Conservation (phyloP, 2,888 invertebrate species). For the Brenthis hecate region DNA sequence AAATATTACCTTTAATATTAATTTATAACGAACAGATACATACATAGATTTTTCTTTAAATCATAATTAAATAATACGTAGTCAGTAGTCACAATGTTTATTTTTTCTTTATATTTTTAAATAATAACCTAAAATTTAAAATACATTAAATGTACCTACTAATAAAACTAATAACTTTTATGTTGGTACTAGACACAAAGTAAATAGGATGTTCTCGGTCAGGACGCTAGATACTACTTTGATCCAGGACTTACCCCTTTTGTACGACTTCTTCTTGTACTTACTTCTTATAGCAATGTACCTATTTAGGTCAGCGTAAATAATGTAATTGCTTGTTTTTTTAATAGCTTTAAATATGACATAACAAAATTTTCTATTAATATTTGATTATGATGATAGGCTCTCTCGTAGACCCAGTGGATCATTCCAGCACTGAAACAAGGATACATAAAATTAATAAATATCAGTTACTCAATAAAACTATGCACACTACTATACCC, state of each 20-base stretch:
- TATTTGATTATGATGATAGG: not conserved
- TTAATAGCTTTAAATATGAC: not conserved
- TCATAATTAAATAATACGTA: too few species aligned
- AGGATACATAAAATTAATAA: not conserved
- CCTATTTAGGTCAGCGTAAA: conserved; percentile 8
- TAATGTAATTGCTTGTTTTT: not conserved
- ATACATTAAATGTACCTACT: too few species aligned
- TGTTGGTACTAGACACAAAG: not conserved
- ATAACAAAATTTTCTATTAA: too few species aligned
- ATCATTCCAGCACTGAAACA: too few species aligned
- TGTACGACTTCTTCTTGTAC: conserved; percentile 18
- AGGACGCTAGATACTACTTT: not conserved
- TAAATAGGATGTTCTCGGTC: conserved; percentile 10
- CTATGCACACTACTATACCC: not conserved
- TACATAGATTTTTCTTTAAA: too few species aligned
- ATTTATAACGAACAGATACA: too few species aligned
- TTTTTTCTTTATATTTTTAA: too few species aligned
- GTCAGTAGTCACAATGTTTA: too few species aligned
- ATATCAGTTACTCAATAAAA: not conserved
- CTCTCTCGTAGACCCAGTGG: too few species aligned
- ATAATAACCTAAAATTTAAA: too few species aligned
- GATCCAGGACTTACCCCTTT: conserved; percentile 14
- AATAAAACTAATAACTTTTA: too few species aligned
- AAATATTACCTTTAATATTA: too few species aligned
- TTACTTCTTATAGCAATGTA: conserved; percentile 10